phyloP scores from a whole-genome alignment of 2,797 vertebrate species.

The Anguilla marmorata region DNA sequence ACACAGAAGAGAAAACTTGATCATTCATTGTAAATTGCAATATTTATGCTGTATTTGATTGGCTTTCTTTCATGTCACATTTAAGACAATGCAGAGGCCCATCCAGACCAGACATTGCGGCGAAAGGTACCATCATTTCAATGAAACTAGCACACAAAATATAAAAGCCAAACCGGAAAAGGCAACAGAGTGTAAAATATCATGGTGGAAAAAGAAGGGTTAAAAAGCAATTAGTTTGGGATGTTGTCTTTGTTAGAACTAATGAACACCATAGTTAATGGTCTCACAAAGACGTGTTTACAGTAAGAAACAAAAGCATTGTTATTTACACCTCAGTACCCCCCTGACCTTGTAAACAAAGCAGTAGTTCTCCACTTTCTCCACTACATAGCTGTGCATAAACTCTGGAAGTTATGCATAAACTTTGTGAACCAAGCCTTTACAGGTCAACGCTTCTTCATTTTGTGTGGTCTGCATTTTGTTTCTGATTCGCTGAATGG shows the following conservation, averaged over 20 bases:
- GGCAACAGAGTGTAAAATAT: not conserved
- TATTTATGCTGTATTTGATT: not conserved
- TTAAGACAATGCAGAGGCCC: not conserved
- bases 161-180: not conserved
- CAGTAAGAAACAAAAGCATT: conserved; percentile 36
- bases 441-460: conserved; percentile 18
- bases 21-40: not conserved
- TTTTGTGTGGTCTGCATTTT: not conserved
- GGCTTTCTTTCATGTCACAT: not conserved
- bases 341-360: conserved; percentile 47
- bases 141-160: not conserved
- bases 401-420: conserved; percentile 12
- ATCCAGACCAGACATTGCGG: not conserved
- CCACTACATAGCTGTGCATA: not conserved
- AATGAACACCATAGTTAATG: conserved; percentile 37
- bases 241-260: conserved; percentile 37
- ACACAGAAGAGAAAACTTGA: not conserved
- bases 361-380: conserved; percentile 26
- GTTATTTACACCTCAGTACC: conserved; percentile 31
- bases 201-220: conserved; percentile 29
- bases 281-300: conserved; percentile 28
- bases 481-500: conserved; percentile 1
- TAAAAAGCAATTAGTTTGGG: conserved; percentile 39
- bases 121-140: not conserved
- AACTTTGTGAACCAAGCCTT: conserved; percentile 38